Base-by-base conservation (phyloP, 2,888 invertebrate genomes). In the Zygaena filipendulae region DNA sequence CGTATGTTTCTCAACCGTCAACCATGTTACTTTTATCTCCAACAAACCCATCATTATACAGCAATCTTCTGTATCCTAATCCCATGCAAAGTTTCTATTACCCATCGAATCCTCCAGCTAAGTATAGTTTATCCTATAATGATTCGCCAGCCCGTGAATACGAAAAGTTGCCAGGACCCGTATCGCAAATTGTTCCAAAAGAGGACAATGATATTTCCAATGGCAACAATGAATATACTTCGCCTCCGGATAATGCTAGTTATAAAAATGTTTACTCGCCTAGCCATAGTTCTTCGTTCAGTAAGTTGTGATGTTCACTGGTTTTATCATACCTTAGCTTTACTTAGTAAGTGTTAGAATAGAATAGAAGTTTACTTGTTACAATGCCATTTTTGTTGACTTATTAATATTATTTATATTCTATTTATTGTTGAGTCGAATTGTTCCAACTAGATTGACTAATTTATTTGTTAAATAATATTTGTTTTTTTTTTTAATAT, bases 71-170 rank as follows among this genome's bases (percentile, higher is more conserved):
- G 0, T 66, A 71, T 30, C 55, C 59, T 1, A 68, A 62, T 29
- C 63, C 70, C 3, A 48, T 53, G 1, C 75, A 70, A 38, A 63
- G 55, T 23, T 52, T 74, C 11, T 79, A 75, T 29, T 68, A 71
- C 35, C 71, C 72, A 11, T 44, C 59, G 3, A 64, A 54, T 35
- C 43, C 66, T 4, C 80, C 75, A 45, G 51, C 57, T 0, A 74
- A 71, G 34, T 69, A 70, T 29, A 60, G 52, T 11, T 40, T 61
- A 12, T 44, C 61, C 2, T 68, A 68, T 29, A 51, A 35, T 1
- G 42, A 52, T 2, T 42, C 59, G 2, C 48, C 57, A 13, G 45
- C 59, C 1, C 37, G 48, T 10, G 80, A 74, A 22, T 72, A 69
- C 34, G 72, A 72, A 3, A 74, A 69, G 40, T 30, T 52, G 4